Percentiles rank a stretch among this genome's conserved stretches.
Conservation (phyloP, 2,888 invertebrate genomes). For the Dolichomitus sp. region DNA sequence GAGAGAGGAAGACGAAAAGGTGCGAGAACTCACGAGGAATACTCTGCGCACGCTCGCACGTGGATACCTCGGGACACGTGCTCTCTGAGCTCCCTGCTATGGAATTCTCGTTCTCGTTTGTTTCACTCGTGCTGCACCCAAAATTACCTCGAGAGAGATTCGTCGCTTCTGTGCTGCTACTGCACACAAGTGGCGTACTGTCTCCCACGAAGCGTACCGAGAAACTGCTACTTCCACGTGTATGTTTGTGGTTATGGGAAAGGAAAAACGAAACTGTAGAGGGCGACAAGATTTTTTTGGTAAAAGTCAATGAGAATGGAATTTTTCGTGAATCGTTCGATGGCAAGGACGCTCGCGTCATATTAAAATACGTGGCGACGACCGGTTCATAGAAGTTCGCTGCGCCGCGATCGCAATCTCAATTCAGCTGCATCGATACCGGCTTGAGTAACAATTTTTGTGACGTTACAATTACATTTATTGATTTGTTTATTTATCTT, state of each 20-base stretch:
- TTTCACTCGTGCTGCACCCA: not conserved
- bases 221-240: not conserved
- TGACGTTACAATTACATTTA: not conserved
- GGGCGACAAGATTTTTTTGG: not conserved
- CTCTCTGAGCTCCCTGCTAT: not conserved
- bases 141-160: not conserved
- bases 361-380: constrained; percentile 60
- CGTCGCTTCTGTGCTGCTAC: not conserved
- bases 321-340: not conserved
- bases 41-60: constrained; percentile 38
- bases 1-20: not conserved
- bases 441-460: not conserved
- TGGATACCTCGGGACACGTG: constrained; percentile 55
- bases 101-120: not conserved
- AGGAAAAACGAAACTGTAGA: not conserved
- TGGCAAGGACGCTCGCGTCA: constrained; percentile 54
- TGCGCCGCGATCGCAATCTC: constrained; percentile 15
- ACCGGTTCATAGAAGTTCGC: constrained; percentile 43
- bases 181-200: not conserved
- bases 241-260: not conserved
- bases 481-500: not conserved
- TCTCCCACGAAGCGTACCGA: not conserved
- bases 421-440: not conserved
- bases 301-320: not conserved
- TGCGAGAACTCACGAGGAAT: not conserved